Percentiles rank a stretch among this genome's conserved stretches.
phyloP scores from a whole-genome alignment of 2,797 vertebrate species.

The Etheostoma perlongum region DNA sequence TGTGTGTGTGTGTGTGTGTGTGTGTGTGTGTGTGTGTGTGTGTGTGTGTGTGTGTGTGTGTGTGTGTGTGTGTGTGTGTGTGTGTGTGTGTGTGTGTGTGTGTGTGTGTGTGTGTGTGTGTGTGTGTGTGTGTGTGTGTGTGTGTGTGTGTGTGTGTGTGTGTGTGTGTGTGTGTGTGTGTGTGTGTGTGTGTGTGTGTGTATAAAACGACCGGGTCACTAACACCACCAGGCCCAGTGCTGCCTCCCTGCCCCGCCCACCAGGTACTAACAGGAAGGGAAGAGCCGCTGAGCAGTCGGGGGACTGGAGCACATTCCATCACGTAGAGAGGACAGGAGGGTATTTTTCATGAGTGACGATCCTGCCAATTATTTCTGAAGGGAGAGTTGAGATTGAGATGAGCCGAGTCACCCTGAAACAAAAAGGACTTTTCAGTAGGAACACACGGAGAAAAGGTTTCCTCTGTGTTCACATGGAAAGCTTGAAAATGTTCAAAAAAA shows the following conservation, averaged over 20 bases:
- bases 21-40: too few species aligned
- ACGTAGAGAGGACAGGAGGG: slow-evolving; percentile 48
- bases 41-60: too few species aligned
- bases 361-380: slow-evolving; percentile 43
- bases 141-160: too few species aligned
- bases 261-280: slow-evolving; percentile 48
- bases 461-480: slow-evolving; percentile 37
- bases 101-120: slow-evolving; percentile 25
- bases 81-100: background rate
- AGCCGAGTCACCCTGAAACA: slow-evolving; percentile 22
- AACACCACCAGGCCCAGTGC: slow-evolving; percentile 42
- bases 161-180: too few species aligned
- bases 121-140: slow-evolving; percentile 37
- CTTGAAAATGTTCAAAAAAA: slow-evolving; percentile 41
- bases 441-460: slow-evolving; percentile 6
- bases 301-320: slow-evolving; percentile 79
- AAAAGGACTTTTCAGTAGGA: slow-evolving; percentile 37
- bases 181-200: fast-evolving
- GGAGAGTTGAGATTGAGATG: slow-evolving; percentile 37
- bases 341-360: slow-evolving; percentile 39
- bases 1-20: too few species aligned
- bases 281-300: slow-evolving; percentile 50
- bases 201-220: slow-evolving; percentile 10
- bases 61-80: too few species aligned
- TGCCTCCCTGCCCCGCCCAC: slow-evolving; percentile 57